phyloP scores from a whole-genome alignment of 92 coral and sea anemone species.

The Porites evermanni region DNA sequence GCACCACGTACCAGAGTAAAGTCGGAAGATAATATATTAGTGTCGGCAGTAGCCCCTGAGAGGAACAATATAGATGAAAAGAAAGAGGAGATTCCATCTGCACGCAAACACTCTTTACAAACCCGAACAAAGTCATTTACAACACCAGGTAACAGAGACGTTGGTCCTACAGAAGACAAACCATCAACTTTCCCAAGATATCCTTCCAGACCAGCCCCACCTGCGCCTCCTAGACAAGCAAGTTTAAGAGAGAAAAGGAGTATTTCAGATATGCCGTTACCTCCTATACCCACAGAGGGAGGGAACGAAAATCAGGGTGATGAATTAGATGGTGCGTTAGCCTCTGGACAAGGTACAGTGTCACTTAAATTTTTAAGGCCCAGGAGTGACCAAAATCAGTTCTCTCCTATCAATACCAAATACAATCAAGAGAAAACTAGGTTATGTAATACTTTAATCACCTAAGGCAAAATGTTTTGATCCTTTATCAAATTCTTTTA shows the following conservation, averaged over 20 bases:
- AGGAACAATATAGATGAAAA: background rate
- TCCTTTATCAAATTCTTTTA: too few species aligned
- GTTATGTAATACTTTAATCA: too few species aligned
- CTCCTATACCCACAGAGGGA: slow-evolving; percentile 4
- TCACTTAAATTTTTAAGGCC: background rate
- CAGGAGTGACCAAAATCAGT: too few species aligned
- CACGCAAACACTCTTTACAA: background rate
- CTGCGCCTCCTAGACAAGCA: slow-evolving; percentile 25
- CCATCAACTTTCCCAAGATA: slow-evolving; percentile 34
- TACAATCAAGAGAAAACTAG: too few species aligned
- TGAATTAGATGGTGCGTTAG: background rate
- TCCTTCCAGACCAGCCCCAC: background rate
- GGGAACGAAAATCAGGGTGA: background rate
- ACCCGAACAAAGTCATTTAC: slow-evolving; percentile 39
- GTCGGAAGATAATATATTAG: slow-evolving; percentile 12
- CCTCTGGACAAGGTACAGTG: slow-evolving; percentile 13
- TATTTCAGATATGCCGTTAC: slow-evolving; percentile 4
- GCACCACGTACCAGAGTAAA: slow-evolving; percentile 24
- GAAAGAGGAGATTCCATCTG: background rate
- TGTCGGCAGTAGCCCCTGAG: background rate
- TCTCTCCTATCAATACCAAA: too few species aligned
- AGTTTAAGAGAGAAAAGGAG: background rate
- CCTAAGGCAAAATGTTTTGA: too few species aligned
- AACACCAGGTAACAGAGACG: background rate
- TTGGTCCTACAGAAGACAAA: background rate